Base-by-base conservation (phyloP, 2,888 invertebrate genomes). In the Drosophila algonquin region DNA sequence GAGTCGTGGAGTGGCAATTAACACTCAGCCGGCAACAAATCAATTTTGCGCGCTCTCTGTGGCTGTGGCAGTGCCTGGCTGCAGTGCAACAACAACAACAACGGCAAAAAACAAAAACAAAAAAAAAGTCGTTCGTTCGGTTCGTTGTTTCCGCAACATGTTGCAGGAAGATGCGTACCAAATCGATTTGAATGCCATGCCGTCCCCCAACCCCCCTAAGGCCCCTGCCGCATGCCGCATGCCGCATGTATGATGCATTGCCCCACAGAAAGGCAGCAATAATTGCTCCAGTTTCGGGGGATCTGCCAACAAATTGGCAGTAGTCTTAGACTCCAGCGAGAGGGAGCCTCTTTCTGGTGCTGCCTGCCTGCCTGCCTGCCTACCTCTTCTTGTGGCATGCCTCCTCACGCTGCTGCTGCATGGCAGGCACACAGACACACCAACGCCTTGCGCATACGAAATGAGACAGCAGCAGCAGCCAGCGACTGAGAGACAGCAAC, bases 111-210 rank as follows among this genome's bases (percentile, higher is more conserved):
- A 35, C 73, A 70, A 73, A 58, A n/a, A 14, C n/a, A 40, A 18
- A n/a, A 14, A 40, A 40, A 18, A 18, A 18, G 40, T 40, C 40
- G 40, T 40, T 52, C 67, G 60, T 54, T 57, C 55, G 50, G 55
- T 54, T 40, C 40, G 76, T 78, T 70, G 79, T 86, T 88, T 81
- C 81, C 80, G 81, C 77, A 79, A 86, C 87, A 82, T 88, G 80
- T 82, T 76, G 87, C 87, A 86, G 87, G 84, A 83, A 86, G 89
- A 84, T 89, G 90, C 90, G 90, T 87, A 86, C 84, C 78, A 75
- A 89, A 89, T 88, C 84, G 87, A 84, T 89, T 89, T 84, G 89
- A 85, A 85, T 82, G 86, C 68, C 64, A 45, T 63, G 46, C 55
- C 27, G 46, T 30, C 10, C 35, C 35, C 5, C 35, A 4, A 5